Evolutionary conservation across 2,797 vertebrate genomes (phyloP), one percentile per base, ranked within the genome.

Genomic region (Phrynocephalus vlangalii): DNA sequence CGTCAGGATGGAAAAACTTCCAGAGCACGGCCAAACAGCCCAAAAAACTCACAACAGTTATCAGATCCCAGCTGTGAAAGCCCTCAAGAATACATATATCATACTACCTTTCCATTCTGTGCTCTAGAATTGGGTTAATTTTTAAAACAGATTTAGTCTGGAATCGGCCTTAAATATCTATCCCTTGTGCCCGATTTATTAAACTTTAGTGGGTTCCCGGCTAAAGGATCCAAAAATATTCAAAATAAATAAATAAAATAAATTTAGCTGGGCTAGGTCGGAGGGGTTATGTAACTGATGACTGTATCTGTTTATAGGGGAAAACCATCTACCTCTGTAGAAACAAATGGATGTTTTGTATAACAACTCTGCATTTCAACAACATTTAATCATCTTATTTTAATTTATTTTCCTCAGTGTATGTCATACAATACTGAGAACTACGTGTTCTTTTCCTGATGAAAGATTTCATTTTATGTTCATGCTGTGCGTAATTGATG

Each of bases 381-480:
- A 26, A 16, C 1, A 4, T 78, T 70, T 13, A 56, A 22, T 81
- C 26, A 24, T 52, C 50, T 78, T 60, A 63, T 79, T 0, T 0
- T 86, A 7, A 0, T 1, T 76, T 28, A 3, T 0, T 33, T 68
- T 0, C 0, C 13, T 44, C 6, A 0, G 1, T 20, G 2, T 33
- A 68, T 56, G 28, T 24, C 1, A 24, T 11, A 13, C 6, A 15
- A 3, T 11, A 15, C 33, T 16, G 0, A 0, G 24, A 0, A 56
- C 0, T 0, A n/a, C 0, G 0, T 0, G 52, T 1, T 3, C 11
- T 1, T 22, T 68, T 28, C 8, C 7, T 67, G 24, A 15, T 50
- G 22, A 48, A 0, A 0, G n/a, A 4, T 24, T 72, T 70, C 26
- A 0, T 18, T 10, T 2, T 0, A 18, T 0, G 22, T 2, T 24